Conservation (phyloP, 2,797 vertebrate species). For the Silurus lanzhouensis region DNA sequence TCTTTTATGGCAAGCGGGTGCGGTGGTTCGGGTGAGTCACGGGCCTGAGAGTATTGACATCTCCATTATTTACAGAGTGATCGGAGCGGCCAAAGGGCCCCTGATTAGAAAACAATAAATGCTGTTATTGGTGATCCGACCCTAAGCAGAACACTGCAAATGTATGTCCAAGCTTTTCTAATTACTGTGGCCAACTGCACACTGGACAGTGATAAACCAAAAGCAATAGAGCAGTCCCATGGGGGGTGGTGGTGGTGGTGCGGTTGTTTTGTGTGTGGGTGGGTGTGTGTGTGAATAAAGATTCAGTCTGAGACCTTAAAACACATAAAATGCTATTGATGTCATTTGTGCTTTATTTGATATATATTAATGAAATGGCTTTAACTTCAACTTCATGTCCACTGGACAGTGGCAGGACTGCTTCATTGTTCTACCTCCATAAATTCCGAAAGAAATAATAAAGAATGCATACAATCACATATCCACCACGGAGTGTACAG, state of each 20-base stretch:
- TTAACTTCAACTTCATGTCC: not conserved
- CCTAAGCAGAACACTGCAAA: slow-evolving; percentile 72
- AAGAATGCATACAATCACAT: not conserved
- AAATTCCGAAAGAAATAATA: not conserved
- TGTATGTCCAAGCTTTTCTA: slow-evolving; percentile 74
- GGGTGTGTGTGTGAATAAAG: slow-evolving; percentile 34
- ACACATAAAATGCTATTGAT: slow-evolving; percentile 25
- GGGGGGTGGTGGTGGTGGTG: slow-evolving; percentile 16
- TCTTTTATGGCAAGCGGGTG: slow-evolving; percentile 67
- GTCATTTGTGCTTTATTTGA: slow-evolving; percentile 16
- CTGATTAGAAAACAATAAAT: slow-evolving; percentile 84
- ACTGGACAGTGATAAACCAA: slow-evolving; percentile 68
- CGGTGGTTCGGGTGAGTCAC: slow-evolving; percentile 66
- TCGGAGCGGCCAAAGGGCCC: slow-evolving; percentile 75
- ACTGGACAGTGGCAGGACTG: slow-evolving; percentile 6
- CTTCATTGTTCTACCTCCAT: not conserved
- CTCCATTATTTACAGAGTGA: slow-evolving; percentile 82
- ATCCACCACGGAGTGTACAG: not conserved
- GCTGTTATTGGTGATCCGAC: slow-evolving; percentile 76
- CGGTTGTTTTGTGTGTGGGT: slow-evolving; percentile 3
- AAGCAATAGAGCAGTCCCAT: slow-evolving; percentile 57
- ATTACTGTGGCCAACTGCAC: slow-evolving; percentile 71
- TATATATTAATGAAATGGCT: slow-evolving; percentile 15
- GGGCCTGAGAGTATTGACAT: slow-evolving; percentile 78
- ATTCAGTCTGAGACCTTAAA: slow-evolving; percentile 39